phyloP scores from a whole-genome alignment of 2,797 vertebrate genomes.

The Rhinichthys osculus region DNA sequence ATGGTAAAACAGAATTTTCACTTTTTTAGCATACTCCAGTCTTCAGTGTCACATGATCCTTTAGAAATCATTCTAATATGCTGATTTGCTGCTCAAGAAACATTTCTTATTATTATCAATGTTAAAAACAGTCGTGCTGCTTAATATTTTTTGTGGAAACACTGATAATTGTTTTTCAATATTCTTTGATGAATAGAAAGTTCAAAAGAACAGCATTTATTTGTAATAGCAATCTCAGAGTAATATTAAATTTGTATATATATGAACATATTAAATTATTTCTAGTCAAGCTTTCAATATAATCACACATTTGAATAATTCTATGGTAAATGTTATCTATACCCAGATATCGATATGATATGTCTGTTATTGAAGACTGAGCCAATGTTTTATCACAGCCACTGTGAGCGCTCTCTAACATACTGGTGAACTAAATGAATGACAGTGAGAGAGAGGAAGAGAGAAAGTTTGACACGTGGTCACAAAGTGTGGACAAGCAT shows the following conservation, averaged over 20 bases:
- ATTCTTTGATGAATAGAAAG: no score
- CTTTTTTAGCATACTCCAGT: not conserved
- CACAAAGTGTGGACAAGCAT: conserved; percentile 40
- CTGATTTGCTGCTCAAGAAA: not conserved
- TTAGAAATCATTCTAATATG: not conserved
- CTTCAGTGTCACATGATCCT: not conserved
- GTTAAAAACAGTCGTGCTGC: not conserved
- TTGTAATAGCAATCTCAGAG: no score
- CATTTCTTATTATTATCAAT: no score
- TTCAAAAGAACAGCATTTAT: no score
- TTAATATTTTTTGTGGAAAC: no score
- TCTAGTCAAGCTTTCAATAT: no score
- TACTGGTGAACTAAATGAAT: not conserved
- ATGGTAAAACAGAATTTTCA: no score
- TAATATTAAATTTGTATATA: no score
- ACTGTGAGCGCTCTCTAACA: not conserved
- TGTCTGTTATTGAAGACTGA: not conserved
- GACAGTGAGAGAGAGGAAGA: not conserved
- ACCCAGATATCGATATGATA: not conserved
- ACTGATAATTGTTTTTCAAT: no score
- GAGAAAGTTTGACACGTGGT: conserved; percentile 53
- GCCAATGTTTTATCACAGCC: not conserved
- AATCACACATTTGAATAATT: not conserved
- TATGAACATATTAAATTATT: no score
- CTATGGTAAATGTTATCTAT: not conserved